phyloP scores from a whole-genome alignment of 2,113 vertebrate genomes.

The Chaetodon auriga region DNA sequence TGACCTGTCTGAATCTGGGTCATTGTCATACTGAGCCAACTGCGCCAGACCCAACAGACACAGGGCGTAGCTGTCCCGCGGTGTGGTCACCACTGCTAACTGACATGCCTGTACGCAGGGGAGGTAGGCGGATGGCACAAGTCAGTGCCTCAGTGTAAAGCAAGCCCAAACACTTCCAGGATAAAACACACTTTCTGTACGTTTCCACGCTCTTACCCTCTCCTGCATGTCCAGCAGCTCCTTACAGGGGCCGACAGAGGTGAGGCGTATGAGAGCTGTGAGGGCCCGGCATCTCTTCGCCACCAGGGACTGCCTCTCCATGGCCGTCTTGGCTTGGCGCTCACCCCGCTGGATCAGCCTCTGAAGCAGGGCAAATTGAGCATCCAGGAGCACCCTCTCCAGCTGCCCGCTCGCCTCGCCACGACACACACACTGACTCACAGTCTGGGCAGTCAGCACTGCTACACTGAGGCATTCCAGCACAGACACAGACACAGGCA shows the following conservation, averaged over 20 bases:
- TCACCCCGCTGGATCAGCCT: slow-evolving; percentile 72
- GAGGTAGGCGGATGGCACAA: neutral
- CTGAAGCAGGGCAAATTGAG: slow-evolving; percentile 80
- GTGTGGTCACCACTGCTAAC: slow-evolving; percentile 70
- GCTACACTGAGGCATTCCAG: slow-evolving; percentile 63
- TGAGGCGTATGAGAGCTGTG: slow-evolving; percentile 63
- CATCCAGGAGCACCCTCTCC: slow-evolving; percentile 79
- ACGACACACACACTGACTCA: slow-evolving; percentile 78
- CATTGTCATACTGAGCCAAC: slow-evolving; percentile 75
- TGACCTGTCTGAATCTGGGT: slow-evolving; percentile 54
- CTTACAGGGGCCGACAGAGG: slow-evolving; percentile 68
- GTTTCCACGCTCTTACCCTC: slow-evolving; percentile 40
- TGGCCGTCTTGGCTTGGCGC: slow-evolving; percentile 15
- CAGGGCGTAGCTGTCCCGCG: slow-evolving; percentile 68
- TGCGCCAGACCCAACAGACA: slow-evolving; percentile 78
- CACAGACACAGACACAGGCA: slow-evolving; percentile 34
- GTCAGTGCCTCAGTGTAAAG: neutral
- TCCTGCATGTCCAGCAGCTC: slow-evolving; percentile 74
- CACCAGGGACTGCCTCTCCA: slow-evolving; percentile 55
- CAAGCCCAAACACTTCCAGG: no score
- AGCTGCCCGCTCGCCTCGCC: slow-evolving; percentile 77
- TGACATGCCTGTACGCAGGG: slow-evolving; percentile 71
- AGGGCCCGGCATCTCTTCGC: slow-evolving; percentile 70
- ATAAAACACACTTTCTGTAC: neutral
- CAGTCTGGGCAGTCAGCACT: slow-evolving; percentile 74